phyloP scores from a whole-genome alignment of 2,888 invertebrate genomes.

The Nymphalis urticae region DNA sequence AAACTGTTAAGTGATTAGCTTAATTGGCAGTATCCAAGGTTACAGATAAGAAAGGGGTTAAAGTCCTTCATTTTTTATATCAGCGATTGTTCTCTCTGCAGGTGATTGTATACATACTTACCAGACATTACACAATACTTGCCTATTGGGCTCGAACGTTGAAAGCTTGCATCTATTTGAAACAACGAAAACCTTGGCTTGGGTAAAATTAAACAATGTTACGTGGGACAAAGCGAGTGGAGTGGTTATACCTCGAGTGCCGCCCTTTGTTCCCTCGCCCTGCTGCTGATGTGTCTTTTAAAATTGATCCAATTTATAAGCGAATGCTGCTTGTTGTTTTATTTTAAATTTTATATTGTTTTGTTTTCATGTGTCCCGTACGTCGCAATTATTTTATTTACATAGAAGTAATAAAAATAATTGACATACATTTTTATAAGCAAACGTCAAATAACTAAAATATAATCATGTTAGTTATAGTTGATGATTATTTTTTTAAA shows the following conservation, averaged over 20 bases:
- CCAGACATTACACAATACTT: slow-evolving; percentile 15
- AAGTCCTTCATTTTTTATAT: neutral
- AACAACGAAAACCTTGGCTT: slow-evolving; percentile 25
- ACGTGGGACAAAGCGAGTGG: slow-evolving; percentile 67
- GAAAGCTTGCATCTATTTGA: slow-evolving; percentile 22
- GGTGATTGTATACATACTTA: slow-evolving; percentile 7
- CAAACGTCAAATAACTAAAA: no score
- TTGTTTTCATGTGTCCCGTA: no score
- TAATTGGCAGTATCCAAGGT: no score
- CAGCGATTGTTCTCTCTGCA: neutral
- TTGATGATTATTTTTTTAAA: no score
- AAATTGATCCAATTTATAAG: slow-evolving; percentile 39
- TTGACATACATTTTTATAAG: no score
- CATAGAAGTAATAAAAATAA: no score
- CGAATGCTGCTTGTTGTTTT: neutral
- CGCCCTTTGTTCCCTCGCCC: slow-evolving; percentile 63
- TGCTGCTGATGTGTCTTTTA: slow-evolving; percentile 60
- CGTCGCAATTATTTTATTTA: neutral
- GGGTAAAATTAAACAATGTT: slow-evolving; percentile 60
- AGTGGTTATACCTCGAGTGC: slow-evolving; percentile 60
- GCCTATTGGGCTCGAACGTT: slow-evolving; percentile 21
- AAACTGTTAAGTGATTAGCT: no score
- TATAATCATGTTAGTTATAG: no score
- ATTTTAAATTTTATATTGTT: no score
- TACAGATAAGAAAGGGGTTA: no score